Evolutionary conservation across 1,140 invertebrate species (phyloP).

Genomic region (Ladona fulva): DNA sequence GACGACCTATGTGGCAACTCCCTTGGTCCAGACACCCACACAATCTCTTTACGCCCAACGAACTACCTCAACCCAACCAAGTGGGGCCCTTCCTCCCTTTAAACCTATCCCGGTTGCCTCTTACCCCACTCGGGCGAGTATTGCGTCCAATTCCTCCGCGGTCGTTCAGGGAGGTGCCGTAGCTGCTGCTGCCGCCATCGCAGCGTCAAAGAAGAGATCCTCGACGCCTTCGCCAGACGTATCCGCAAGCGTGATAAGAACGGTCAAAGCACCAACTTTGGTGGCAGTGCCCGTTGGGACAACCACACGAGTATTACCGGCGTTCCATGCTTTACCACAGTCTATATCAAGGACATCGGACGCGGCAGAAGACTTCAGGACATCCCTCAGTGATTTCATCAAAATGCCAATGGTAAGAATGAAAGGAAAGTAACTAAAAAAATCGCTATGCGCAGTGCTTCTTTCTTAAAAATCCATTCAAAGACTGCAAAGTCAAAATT

Average conservation of each 20-base stretch:
- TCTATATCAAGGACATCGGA: background rate
- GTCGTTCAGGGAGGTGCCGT: conserved; percentile 18
- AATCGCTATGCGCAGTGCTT: no score
- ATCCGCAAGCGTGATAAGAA: background rate
- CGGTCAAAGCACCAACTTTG: background rate
- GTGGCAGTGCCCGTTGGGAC: background rate
- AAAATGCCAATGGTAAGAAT: background rate
- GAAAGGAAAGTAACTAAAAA: no score
- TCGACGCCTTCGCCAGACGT: conserved; percentile 24
- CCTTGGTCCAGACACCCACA: conserved; percentile 10
- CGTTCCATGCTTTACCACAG: background rate
- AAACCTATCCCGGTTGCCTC: conserved; percentile 59
- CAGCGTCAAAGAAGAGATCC: conserved; percentile 12
- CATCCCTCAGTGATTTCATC: background rate
- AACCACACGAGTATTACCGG: background rate
- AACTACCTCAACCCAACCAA: no score
- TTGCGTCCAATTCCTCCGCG: conserved; percentile 31
- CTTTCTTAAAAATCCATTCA: no score
- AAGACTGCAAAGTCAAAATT: no score
- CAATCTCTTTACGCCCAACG: no score
- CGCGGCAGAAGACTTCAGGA: background rate
- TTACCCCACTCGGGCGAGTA: conserved; percentile 29
- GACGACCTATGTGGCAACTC: background rate
- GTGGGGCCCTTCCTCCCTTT: conserved; percentile 51
- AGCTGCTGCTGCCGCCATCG: background rate